phyloP scores from a whole-genome alignment of 2,113 vertebrate species.

The Gnathonemus longibarbis region DNA sequence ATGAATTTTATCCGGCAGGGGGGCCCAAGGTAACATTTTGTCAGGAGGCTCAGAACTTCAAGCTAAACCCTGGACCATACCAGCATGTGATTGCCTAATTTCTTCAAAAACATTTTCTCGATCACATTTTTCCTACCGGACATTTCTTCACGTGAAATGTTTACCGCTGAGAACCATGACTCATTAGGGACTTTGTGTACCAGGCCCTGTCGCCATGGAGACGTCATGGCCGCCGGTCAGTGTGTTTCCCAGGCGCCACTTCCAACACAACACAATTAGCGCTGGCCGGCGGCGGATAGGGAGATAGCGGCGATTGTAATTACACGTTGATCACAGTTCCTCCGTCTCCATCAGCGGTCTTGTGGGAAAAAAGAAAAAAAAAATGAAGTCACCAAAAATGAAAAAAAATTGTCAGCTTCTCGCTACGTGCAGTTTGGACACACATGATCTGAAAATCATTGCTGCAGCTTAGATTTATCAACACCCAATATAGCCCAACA shows the following conservation, averaged over 20 bases:
- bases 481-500: neutral
- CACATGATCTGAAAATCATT: neutral
- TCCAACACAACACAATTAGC: conserved; percentile 42
- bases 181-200: conserved; percentile 23
- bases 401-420: conserved; percentile 30
- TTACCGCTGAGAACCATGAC: conserved; percentile 26
- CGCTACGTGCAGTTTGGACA: conserved; percentile 20
- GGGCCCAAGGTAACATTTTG: neutral
- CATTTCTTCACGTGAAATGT: neutral
- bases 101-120: neutral
- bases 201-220: conserved; percentile 16
- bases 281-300: conserved; percentile 31
- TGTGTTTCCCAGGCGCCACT: conserved; percentile 26
- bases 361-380: neutral
- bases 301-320: conserved; percentile 44
- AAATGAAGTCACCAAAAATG: conserved; percentile 22
- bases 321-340: conserved; percentile 39
- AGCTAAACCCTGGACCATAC: neutral
- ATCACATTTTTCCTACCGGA: neutral
- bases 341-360: conserved; percentile 38
- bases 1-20: neutral
- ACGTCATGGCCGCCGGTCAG: conserved; percentile 8
- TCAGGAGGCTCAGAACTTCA: neutral
- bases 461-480: neutral
- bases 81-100: neutral